These are phyloP conservation scores for Graptemys geographica DNA, from an alignment of 2,797 vertebrate genomes.

Conservation along the genomic window DNA sequence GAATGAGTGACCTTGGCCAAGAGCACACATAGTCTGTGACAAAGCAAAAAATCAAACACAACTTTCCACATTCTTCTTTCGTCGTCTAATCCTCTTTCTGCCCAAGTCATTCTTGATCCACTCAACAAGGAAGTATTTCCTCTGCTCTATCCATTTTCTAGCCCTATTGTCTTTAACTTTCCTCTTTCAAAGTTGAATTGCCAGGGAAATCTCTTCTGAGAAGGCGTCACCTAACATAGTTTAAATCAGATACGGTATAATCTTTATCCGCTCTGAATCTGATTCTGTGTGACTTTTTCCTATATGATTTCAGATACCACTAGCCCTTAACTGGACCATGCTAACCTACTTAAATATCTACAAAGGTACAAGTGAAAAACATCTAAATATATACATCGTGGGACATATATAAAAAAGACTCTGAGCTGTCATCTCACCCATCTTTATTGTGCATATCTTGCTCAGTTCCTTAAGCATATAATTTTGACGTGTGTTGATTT, in stretches of 20 bases:
- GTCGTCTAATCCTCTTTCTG: background rate
- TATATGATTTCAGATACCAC: constrained; percentile 47
- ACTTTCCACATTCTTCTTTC: background rate
- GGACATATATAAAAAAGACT: background rate
- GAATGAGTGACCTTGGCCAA: background rate
- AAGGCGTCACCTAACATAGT: background rate
- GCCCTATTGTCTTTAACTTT: background rate
- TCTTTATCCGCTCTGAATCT: constrained; percentile 44
- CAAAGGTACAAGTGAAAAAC: constrained; percentile 29
- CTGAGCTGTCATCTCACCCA: constrained; percentile 18
- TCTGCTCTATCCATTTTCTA: background rate
- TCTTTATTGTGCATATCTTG: constrained; percentile 1
- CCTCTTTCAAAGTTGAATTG: background rate
- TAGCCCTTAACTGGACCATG: constrained; percentile 26
- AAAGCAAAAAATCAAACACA: background rate
- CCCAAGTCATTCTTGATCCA: background rate
- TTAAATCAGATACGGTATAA: constrained; percentile 37
- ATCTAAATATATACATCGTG: background rate
- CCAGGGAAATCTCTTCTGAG: background rate
- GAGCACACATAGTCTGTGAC: background rate
- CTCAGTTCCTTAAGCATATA: background rate
- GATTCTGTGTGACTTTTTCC: constrained; percentile 44
- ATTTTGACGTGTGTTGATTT: constrained; percentile 2
- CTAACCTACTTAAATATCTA: constrained; percentile 55
- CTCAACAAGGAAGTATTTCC: background rate